Percentiles rank a stretch among this genome's conserved stretches.
Evolutionary conservation across 2,113 vertebrate species (phyloP).

Genomic region (Madoqua kirkii): DNA sequence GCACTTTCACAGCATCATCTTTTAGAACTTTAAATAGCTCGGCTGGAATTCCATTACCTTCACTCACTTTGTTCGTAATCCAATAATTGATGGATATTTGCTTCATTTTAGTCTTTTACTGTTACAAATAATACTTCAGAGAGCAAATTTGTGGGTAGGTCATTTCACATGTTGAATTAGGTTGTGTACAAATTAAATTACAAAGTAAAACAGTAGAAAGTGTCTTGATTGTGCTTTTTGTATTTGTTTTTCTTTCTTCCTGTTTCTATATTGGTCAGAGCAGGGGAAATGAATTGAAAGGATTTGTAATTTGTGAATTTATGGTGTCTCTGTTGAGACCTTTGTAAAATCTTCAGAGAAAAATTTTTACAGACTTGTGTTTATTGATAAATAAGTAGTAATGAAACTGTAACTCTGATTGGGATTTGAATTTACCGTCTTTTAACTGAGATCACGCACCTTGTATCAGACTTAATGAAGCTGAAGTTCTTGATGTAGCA

Average conservation of each 20-base stretch:
- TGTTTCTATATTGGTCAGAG: neutral
- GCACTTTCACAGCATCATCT: neutral
- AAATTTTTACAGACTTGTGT: neutral
- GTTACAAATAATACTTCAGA: neutral
- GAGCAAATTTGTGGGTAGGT: neutral
- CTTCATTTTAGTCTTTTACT: neutral
- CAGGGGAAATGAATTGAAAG: neutral
- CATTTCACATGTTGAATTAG: neutral
- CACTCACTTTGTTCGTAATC: neutral
- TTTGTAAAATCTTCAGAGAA: neutral
- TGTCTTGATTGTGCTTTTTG: neutral
- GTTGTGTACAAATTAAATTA: neutral
- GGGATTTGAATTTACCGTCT: neutral
- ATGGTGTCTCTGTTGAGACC: neutral
- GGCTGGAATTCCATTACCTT: neutral
- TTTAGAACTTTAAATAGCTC: neutral
- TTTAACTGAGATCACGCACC: neutral
- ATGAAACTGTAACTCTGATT: neutral
- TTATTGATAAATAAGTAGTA: neutral
- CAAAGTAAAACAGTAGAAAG: neutral
- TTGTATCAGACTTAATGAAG: neutral
- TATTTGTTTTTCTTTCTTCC: neutral
- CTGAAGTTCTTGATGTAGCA: neutral
- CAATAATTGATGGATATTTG: neutral
- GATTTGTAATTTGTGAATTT: neutral